Evolutionary conservation across 2,113 vertebrate species (phyloP).

Genomic region (Aldabrachelys gigantea): DNA sequence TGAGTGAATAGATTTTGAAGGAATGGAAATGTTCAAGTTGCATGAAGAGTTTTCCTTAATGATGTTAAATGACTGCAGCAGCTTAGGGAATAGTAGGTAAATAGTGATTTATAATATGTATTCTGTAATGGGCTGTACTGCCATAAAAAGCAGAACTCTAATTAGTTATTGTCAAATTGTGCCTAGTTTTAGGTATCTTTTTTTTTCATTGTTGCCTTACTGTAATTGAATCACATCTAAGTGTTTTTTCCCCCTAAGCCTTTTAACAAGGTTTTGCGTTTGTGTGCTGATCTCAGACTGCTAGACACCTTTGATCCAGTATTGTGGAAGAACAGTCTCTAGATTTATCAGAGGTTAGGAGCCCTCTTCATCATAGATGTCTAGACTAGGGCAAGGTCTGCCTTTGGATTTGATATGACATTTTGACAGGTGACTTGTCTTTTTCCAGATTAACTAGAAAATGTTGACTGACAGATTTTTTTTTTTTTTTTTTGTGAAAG

Average conservation of each 20-base stretch:
- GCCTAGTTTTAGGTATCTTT: conserved; percentile 33
- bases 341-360: conserved; percentile 15
- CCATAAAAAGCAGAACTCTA: conserved; percentile 28
- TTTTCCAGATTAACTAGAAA: neutral
- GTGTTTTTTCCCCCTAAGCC: conserved; percentile 25
- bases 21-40: conserved; percentile 16
- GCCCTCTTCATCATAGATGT: neutral
- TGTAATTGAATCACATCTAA: conserved; percentile 49
- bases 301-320: conserved; percentile 2
- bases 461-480: neutral
- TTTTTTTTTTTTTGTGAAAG: neutral
- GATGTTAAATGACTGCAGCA: conserved; percentile 5
- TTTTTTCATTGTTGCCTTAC: conserved; percentile 30
- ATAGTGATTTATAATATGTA: conserved; percentile 39
- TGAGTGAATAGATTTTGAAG: conserved; percentile 3
- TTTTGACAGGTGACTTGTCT: neutral
- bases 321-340: neutral
- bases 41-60: neutral
- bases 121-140: conserved; percentile 31
- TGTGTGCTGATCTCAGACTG: conserved; percentile 4
- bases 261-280: conserved; percentile 19
- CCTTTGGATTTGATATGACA: neutral
- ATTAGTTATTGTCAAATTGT: conserved; percentile 26
- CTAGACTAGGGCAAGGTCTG: neutral
- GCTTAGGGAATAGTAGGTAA: conserved; percentile 40